phyloP scores from a whole-genome alignment of 2,113 vertebrate genomes.

The Connochaetes taurinus region DNA sequence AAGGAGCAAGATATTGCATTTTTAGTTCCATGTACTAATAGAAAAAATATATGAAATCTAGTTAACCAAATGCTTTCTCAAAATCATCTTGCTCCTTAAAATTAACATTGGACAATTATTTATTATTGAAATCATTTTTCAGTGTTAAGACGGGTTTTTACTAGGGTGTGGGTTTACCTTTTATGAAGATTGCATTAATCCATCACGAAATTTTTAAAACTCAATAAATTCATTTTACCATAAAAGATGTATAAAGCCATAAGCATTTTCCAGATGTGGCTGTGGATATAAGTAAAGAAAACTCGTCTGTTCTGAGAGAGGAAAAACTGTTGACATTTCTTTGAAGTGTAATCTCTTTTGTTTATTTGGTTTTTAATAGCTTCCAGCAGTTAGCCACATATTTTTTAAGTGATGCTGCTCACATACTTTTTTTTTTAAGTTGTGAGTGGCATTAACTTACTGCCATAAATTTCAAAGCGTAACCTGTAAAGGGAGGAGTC shows the following conservation, averaged over 20 bases:
- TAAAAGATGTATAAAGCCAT: conserved; percentile 86
- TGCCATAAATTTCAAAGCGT: conserved; percentile 78
- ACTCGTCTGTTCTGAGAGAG: conserved; percentile 86
- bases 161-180: conserved; percentile 78
- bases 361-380: conserved; percentile 89
- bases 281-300: conserved; percentile 83
- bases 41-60: conserved; percentile 36
- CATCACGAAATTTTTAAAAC: conserved; percentile 86
- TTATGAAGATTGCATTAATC: conserved; percentile 87
- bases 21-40: conserved; percentile 40
- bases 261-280: conserved; percentile 90
- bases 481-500: conserved; percentile 73
- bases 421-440: conserved; percentile 78
- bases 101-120: conserved; percentile 49
- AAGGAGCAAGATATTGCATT: conserved; percentile 41
- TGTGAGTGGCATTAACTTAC: conserved; percentile 81
- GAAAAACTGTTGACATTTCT: conserved; percentile 89
- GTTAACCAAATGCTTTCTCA: conserved; percentile 50
- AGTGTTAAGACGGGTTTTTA: conserved; percentile 73
- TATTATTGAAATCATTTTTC: conserved; percentile 78
- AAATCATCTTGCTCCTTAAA: conserved; percentile 35
- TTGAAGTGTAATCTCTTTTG: conserved; percentile 90
- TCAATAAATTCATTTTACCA: conserved; percentile 91
- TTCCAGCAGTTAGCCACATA: conserved; percentile 89
- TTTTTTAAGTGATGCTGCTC: conserved; percentile 86